Conservation (phyloP, 1,140 invertebrate species). For the Oreohelix idahoensis region DNA sequence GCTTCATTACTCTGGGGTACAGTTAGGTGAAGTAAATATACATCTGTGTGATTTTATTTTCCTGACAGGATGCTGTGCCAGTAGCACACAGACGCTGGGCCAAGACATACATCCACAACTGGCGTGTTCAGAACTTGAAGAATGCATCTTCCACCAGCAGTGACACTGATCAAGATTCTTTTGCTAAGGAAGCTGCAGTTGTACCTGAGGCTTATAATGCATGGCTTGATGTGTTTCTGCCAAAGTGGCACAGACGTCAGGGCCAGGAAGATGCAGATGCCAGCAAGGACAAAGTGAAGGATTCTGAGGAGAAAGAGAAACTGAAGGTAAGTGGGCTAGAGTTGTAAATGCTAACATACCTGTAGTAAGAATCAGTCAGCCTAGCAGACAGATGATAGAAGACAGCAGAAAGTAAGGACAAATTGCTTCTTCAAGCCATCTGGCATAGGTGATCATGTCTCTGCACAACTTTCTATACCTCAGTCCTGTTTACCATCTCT, state of each 20-base stretch:
- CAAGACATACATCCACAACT: constrained; percentile 20
- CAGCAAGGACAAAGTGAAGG: neutral
- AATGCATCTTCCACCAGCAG: constrained; percentile 32
- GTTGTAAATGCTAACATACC: neutral
- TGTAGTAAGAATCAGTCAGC: neutral
- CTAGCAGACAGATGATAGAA: neutral
- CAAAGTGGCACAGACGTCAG: constrained; percentile 13
- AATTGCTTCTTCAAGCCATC: neutral
- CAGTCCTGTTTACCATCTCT: no score
- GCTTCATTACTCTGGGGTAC: no score
- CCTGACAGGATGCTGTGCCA: constrained; percentile 23
- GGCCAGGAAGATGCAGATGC: neutral
- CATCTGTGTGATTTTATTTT: neutral
- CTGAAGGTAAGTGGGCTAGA: neutral
- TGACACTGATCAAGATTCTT: constrained; percentile 10
- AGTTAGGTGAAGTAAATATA: no score
- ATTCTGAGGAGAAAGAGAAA: neutral
- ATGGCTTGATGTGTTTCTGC: constrained; percentile 13
- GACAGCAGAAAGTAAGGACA: no score
- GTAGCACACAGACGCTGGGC: constrained; percentile 35
- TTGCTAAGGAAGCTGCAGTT: constrained; percentile 4
- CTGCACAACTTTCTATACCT: no score
- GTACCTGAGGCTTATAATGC: constrained; percentile 22
- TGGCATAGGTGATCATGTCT: neutral
- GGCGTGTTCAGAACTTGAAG: constrained; percentile 22